Conservation (phyloP, 2,888 invertebrate species). For the Tenthredo notha region DNA sequence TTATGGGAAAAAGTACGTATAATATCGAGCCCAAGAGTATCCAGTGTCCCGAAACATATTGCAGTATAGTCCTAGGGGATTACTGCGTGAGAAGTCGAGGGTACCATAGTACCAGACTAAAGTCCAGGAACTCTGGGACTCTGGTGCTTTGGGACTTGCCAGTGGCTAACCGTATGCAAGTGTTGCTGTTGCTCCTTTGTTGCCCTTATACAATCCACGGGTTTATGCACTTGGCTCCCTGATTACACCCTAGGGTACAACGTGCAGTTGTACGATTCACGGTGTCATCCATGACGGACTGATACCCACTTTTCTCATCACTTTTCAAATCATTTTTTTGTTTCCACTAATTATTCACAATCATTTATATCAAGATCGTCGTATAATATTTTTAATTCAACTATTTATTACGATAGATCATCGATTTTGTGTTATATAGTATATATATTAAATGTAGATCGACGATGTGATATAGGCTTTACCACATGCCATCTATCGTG, state of each 20-base stretch:
- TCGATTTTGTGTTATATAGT: no score
- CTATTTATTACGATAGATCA: no score
- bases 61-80: constrained; percentile 70
- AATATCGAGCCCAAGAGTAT: constrained; percentile 72
- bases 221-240: constrained; percentile 29
- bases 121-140: background rate
- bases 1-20: constrained; percentile 72
- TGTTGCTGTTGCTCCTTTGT: constrained; percentile 46
- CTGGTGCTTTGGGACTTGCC: constrained; percentile 15
- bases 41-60: constrained; percentile 75
- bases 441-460: no score
- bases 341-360: background rate
- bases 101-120: background rate
- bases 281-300: background rate
- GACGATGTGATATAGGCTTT: no score
- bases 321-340: background rate
- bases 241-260: constrained; percentile 21
- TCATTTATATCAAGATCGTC: no score
- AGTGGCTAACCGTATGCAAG: constrained; percentile 50
- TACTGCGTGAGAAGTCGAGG: constrained; percentile 57
- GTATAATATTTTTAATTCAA: no score
- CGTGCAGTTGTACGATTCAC: background rate
- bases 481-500: no score
- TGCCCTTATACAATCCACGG: constrained; percentile 36
- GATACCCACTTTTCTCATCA: background rate